Evolutionary conservation across 2,797 vertebrate genomes (phyloP).

Genomic region (Tinamus major): DNA sequence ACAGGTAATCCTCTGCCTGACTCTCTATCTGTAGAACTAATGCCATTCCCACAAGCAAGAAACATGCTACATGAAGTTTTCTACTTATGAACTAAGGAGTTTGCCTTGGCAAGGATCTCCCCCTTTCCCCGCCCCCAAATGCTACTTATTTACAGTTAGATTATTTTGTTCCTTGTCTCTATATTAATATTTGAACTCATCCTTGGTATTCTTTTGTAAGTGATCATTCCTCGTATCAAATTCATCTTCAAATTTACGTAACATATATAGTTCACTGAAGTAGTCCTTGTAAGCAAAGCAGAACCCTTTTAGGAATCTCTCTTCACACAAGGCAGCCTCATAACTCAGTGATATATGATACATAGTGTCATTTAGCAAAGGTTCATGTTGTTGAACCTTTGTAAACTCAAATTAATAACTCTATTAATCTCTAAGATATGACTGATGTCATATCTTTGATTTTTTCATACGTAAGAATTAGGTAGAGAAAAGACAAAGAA

Average conservation of each 20-base stretch:
- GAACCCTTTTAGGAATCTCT: not conserved
- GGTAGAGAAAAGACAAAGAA: not conserved
- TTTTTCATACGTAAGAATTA: not conserved
- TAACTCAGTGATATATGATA: not conserved
- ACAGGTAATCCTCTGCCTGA: not conserved
- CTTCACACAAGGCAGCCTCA: not conserved
- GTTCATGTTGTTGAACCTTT: not conserved
- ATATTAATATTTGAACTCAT: not conserved
- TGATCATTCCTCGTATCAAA: not conserved
- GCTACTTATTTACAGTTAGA: not conserved
- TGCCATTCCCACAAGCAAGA: not conserved
- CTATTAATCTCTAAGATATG: not conserved
- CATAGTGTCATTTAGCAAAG: too few species aligned
- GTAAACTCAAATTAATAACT: not conserved
- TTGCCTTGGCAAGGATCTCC: not conserved
- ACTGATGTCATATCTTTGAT: not conserved
- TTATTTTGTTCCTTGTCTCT: not conserved
- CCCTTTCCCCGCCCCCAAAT: not conserved
- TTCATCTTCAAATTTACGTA: not conserved
- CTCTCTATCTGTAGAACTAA: not conserved
- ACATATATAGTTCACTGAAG: not conserved
- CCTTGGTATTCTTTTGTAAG: not conserved
- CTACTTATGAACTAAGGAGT: not conserved
- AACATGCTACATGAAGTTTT: not conserved
- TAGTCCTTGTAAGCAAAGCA: not conserved